These are phyloP conservation scores for Epinotia ramella DNA, from an alignment of 2,888 invertebrate species.

Conservation along the genomic window DNA sequence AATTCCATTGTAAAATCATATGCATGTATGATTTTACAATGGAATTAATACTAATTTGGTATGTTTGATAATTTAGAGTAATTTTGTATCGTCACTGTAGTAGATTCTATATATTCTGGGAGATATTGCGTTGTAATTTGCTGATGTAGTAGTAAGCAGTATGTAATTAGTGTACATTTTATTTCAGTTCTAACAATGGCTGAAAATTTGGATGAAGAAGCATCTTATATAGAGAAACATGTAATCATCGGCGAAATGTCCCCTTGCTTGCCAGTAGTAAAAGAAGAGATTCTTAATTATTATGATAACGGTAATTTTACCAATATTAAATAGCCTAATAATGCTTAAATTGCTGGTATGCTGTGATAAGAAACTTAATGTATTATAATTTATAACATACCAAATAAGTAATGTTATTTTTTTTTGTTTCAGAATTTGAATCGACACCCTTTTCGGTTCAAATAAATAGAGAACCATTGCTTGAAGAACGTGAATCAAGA, in stretches of 20 bases:
- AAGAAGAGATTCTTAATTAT: constrained; percentile 58
- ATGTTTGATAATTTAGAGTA: too few species aligned
- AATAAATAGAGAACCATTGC: constrained; percentile 11
- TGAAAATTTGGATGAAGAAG: constrained; percentile 74
- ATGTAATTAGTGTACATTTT: constrained; percentile 30
- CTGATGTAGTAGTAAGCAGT: too few species aligned
- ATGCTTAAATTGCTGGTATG: neutral
- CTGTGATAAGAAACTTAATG: neutral
- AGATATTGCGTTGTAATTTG: neutral
- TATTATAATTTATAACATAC: too few species aligned
- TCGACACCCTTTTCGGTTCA: constrained; percentile 23
- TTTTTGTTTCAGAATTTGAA: constrained; percentile 33
- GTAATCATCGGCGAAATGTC: constrained; percentile 62
- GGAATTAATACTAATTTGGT: too few species aligned
- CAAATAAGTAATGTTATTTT: too few species aligned
- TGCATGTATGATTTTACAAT: too few species aligned
- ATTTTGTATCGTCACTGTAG: too few species aligned
- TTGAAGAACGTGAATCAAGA: constrained; percentile 1
- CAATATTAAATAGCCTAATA: neutral
- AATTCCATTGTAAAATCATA: too few species aligned
- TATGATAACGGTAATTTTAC: constrained; percentile 44
- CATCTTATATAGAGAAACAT: constrained; percentile 71
- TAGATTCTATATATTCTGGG: neutral
- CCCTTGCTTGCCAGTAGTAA: constrained; percentile 66
- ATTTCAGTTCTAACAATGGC: constrained; percentile 57